Evolutionary conservation across 2,797 vertebrate genomes (phyloP).

Genomic region (Liasis olivaceus): DNA sequence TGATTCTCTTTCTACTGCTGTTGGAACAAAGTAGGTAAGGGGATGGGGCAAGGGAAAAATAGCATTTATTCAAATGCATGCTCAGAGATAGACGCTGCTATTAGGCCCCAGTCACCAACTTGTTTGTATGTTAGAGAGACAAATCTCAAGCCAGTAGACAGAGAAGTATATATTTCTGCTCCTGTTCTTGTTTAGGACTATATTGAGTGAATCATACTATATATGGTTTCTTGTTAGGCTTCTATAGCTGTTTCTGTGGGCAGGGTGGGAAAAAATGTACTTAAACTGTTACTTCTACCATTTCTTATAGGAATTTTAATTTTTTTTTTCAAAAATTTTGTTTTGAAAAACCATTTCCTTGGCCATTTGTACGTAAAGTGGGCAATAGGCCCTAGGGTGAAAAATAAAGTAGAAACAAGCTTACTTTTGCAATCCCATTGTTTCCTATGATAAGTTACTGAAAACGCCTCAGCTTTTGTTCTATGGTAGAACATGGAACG

Average conservation of each 20-base stretch:
- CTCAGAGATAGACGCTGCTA: not conserved
- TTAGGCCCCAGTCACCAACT: not conserved
- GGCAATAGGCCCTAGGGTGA: not conserved
- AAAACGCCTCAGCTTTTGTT: too few species aligned
- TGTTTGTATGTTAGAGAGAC: not conserved
- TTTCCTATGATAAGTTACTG: not conserved
- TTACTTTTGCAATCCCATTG: not conserved
- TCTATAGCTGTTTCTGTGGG: not conserved
- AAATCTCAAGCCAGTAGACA: not conserved
- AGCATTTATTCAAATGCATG: not conserved
- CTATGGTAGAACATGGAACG: not conserved
- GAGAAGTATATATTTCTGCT: not conserved
- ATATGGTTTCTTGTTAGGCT: not conserved
- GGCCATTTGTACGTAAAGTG: not conserved
- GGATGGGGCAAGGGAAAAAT: not conserved
- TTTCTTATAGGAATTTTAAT: not conserved
- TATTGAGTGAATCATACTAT: not conserved
- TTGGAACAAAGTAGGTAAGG: not conserved
- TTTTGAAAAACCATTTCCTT: not conserved
- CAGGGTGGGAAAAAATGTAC: not conserved
- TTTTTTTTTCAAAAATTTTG: not conserved
- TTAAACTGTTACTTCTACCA: not conserved
- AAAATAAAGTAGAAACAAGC: not conserved
- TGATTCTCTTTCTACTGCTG: not conserved
- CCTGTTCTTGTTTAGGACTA: not conserved